Evolutionary conservation across 2,113 vertebrate species (phyloP).

Genomic region (Odocoileus virginianus): DNA sequence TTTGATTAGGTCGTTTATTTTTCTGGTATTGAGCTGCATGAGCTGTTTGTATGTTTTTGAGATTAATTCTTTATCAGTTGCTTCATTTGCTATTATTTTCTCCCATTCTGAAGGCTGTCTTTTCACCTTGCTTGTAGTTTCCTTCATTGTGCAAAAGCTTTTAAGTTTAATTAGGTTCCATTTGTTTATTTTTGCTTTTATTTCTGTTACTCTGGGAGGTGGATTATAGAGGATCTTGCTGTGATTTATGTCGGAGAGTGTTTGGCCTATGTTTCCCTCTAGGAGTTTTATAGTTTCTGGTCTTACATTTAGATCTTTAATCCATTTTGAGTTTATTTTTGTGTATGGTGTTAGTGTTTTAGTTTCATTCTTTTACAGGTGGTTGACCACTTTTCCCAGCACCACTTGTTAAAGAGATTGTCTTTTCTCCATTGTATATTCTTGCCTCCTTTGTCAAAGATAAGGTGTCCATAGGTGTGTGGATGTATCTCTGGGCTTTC

Average conservation of each 20-base stretch:
- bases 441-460: neutral
- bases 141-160: neutral
- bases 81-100: neutral
- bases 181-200: neutral
- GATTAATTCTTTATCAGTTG: neutral
- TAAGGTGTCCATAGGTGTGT: neutral
- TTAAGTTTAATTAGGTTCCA: neutral
- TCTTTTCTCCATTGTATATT: neutral
- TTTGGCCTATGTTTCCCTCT: neutral
- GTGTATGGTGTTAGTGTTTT: neutral
- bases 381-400: neutral
- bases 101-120: neutral
- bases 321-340: neutral
- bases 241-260: neutral
- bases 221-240: neutral
- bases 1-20: neutral
- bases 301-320: neutral
- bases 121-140: neutral
- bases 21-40: neutral
- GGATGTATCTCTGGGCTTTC: neutral
- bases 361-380: neutral
- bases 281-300: neutral
- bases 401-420: neutral
- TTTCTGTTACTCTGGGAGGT: neutral
- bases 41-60: neutral